Base-by-base conservation (phyloP, 64 coral and sea anemone species). In the Stylophora pistillata region DNA sequence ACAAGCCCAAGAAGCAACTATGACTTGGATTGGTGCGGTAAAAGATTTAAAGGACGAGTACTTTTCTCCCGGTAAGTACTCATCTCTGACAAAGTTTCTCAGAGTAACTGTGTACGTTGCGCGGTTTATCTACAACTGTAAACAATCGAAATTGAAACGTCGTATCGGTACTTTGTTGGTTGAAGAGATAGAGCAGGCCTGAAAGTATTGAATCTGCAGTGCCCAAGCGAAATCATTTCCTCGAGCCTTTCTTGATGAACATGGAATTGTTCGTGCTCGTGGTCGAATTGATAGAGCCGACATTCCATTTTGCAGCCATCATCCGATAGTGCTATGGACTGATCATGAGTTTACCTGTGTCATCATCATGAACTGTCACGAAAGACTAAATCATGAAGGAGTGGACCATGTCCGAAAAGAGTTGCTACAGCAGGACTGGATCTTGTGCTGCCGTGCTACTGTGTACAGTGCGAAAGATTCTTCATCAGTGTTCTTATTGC, bases 281-380 rank as follows among this genome's bases (percentile, higher is more conserved):
- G 83, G 83, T 56, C 60, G 83, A 27, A 86, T 86, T 86, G 83
- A 86, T 25, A 86, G 63, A 71, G 83, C 66, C 25, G 37, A 68
- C 7, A 72, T 86, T 73, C 16, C 68, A 86, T 72, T 53, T 70
- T 66, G 32, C 33, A 28, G 37, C 55, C 58, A 25, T 71, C 62
- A 85, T 21, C 82, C 63, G 9, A 12, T 83, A 10, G 33, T 83
- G 53, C 53, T 78, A 57, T 55, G 52, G 57, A 47, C 76, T 15
- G 74, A 76, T 21, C 74, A 53, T 76, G 74, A 76, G 41, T 54
- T 76, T 0, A 76, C 0, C 18, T 54, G 76, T 78, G 5, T 57
- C 23, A 78, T 78, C 53, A 57, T 78, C 76, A 78, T 78, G 76
- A 78, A 27, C 37, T 78, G 76, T 21, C 53, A 57, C 53, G 76